phyloP scores from a whole-genome alignment of 2,888 invertebrate species.

The Adineta ricciae region DNA sequence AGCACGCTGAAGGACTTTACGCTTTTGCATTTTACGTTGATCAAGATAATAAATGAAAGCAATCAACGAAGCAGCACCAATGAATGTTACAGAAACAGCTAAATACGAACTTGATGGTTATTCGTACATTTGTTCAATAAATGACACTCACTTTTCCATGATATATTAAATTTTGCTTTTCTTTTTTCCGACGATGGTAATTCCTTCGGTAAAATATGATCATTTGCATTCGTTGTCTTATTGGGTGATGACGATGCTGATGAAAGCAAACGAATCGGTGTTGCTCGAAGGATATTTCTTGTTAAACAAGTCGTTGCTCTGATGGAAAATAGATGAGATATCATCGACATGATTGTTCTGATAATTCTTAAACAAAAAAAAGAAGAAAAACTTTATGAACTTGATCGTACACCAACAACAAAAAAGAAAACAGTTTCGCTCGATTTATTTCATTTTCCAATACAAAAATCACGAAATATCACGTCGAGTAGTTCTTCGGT shows the following conservation, averaged over 20 bases:
- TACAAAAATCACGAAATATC: constrained; percentile 75
- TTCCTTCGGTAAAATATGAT: neutral
- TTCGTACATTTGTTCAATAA: no score
- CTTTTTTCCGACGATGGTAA: neutral
- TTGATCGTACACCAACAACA: no score
- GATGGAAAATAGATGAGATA: neutral
- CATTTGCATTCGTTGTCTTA: neutral
- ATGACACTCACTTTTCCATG: neutral
- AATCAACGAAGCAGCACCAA: neutral
- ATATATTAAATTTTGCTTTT: neutral
- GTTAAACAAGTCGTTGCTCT: neutral
- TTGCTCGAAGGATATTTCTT: neutral
- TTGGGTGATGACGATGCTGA: neutral
- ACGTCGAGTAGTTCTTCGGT: constrained; percentile 69
- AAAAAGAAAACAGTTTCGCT: neutral
- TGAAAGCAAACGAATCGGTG: neutral
- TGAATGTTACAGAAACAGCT: neutral
- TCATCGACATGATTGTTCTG: no score
- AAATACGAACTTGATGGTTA: no score
- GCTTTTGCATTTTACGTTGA: neutral
- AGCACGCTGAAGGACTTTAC: neutral
- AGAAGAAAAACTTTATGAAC: no score
- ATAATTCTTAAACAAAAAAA: no score
- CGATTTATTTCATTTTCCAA: constrained; percentile 62
- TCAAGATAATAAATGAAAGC: constrained; percentile 13